Evolutionary conservation across 2,113 vertebrate genomes (phyloP).

Genomic region (Thalassarche chlororhynchos): DNA sequence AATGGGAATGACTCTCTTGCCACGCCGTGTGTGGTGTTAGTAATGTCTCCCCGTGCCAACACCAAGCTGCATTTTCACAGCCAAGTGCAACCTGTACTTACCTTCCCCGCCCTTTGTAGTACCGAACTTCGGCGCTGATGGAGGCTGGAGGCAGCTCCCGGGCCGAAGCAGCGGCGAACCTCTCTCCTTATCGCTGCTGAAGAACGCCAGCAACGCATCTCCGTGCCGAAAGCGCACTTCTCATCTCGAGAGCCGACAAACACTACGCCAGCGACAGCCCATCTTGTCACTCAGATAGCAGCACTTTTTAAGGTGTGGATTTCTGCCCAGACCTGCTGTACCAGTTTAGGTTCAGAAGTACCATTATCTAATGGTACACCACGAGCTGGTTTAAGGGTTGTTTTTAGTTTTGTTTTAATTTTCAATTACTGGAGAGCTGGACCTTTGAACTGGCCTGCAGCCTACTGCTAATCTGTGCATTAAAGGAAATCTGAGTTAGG

Average conservation of each 20-base stretch:
- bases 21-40: fast-evolving
- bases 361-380: neutral
- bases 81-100: neutral
- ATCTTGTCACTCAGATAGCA: neutral
- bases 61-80: neutral
- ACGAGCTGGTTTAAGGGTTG: neutral
- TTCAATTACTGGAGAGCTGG: neutral
- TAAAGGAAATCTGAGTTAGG: neutral
- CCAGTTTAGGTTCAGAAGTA: neutral
- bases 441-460: neutral
- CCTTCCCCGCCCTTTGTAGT: fast-evolving
- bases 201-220: neutral
- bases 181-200: neutral
- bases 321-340: conserved; percentile 36
- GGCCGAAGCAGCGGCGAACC: neutral
- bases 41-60: neutral
- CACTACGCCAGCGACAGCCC: neutral
- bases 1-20: fast-evolving
- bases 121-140: fast-evolving
- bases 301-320: conserved; percentile 5
- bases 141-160: fast-evolving
- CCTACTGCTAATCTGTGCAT: neutral
- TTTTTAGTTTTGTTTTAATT: neutral
- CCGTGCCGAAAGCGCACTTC: fast-evolving
- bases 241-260: neutral